A percentile compares a stretch with the other conserved stretches of the same genome.
These are phyloP conservation scores for Apodemia duryi DNA, from an alignment of 2,888 invertebrate species.

Conservation along the genomic window DNA sequence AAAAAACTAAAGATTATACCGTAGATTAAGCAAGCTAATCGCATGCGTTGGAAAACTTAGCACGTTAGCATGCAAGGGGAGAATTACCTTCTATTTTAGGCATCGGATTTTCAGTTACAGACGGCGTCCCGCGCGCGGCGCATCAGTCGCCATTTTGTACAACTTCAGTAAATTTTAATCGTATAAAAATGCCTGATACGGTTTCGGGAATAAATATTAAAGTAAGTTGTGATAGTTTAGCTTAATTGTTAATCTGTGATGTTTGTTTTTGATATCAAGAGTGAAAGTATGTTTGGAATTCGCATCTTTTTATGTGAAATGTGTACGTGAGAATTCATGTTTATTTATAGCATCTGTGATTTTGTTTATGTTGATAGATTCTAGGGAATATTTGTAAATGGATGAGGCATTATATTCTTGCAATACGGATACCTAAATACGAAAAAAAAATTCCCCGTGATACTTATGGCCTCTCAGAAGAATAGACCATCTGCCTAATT, in stretches of 20 bases:
- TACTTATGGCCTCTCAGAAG: no score
- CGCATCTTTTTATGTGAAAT: not conserved
- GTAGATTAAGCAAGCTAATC: not conserved
- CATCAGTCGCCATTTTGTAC: constrained; percentile 42
- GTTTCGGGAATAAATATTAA: constrained; percentile 69
- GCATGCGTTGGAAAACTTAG: constrained; percentile 4
- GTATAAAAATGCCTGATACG: constrained; percentile 42
- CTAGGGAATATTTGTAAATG: no score
- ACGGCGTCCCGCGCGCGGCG: constrained; percentile 53
- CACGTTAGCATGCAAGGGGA: constrained; percentile 42
- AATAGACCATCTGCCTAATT: no score
- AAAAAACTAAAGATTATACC: constrained; percentile 3
- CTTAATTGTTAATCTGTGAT: no score
- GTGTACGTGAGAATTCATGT: not conserved
- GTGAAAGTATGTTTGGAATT: constrained; percentile 24
- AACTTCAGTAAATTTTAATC: constrained; percentile 38
- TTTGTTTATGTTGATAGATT: not conserved
- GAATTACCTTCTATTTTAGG: constrained; percentile 69
- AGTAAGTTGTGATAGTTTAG: constrained; percentile 46
- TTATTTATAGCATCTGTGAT: not conserved
- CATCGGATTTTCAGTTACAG: constrained; percentile 70
- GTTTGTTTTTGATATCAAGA: constrained; percentile 17
- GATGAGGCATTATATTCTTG: no score
- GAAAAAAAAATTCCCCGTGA: no score
- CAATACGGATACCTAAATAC: no score